Conservation (phyloP, 2,797 vertebrate species). For the Apodemus agrarius region DNA sequence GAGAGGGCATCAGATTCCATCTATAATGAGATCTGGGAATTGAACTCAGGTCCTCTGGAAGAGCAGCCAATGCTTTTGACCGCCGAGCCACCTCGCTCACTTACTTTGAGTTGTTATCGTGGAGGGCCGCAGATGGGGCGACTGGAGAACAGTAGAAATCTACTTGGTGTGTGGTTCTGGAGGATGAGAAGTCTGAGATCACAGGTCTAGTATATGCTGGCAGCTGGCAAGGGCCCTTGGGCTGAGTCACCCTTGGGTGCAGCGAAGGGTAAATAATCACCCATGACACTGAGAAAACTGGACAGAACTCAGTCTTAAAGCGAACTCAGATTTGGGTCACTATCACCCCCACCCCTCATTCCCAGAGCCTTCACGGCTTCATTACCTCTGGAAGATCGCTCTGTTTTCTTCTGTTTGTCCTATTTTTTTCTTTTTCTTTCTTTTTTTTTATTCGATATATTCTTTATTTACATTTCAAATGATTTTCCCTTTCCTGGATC, state of each 20-base stretch:
- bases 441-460: too few relatives aligned
- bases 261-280: background rate
- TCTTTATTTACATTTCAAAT: too few relatives aligned
- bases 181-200: background rate
- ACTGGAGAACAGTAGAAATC: background rate
- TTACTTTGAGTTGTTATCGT: background rate
- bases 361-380: background rate
- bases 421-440: too few relatives aligned
- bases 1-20: background rate
- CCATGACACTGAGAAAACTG: background rate
- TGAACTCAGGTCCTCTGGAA: background rate
- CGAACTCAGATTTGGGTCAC: background rate
- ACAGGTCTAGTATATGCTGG: background rate
- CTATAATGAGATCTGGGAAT: background rate
- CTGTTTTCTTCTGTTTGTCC: background rate
- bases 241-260: background rate
- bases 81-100: too few relatives aligned
- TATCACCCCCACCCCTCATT: background rate
- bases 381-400: background rate
- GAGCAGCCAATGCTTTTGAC: background rate
- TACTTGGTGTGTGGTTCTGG: background rate
- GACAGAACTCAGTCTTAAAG: background rate
- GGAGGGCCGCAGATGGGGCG: too few relatives aligned
- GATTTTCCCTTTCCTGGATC: too few relatives aligned
- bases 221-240: background rate